Evolutionary conservation across 2,113 vertebrate species (phyloP).

Genomic region (Copsychus sechellarum): DNA sequence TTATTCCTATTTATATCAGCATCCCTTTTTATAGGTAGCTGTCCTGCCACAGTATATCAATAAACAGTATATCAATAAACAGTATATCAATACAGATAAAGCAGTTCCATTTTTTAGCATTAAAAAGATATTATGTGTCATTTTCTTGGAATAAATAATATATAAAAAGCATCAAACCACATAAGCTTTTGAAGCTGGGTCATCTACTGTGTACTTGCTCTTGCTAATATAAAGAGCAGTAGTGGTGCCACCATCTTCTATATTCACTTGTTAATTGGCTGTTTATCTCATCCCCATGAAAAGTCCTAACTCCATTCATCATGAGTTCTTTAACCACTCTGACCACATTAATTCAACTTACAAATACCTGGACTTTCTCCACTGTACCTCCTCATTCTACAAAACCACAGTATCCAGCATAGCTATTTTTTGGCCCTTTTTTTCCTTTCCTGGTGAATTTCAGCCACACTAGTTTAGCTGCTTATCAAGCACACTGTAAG

Average conservation of each 20-base stretch:
- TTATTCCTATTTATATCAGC: background rate
- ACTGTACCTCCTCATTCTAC: background rate
- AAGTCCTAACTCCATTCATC: background rate
- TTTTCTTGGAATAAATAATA: background rate
- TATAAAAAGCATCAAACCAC: background rate
- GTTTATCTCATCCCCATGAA: background rate
- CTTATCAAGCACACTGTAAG: background rate
- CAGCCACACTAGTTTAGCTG: background rate
- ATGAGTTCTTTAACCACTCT: background rate
- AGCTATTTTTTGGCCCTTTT: background rate
- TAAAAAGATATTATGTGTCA: accelerated
- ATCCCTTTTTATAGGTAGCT: background rate
- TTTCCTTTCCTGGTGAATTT: background rate
- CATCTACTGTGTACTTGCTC: background rate
- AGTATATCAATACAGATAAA: background rate
- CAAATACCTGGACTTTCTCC: background rate
- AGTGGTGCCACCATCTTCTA: background rate
- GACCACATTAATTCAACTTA: background rate
- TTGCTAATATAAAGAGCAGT: background rate
- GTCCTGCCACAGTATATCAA: background rate
- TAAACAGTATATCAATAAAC: background rate
- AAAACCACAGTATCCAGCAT: background rate
- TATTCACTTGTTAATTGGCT: background rate
- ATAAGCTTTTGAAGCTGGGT: background rate
- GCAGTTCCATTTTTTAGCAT: background rate